Evolutionary conservation across 2,888 invertebrate genomes (phyloP).

Genomic region (Drosophila anomalata): DNA sequence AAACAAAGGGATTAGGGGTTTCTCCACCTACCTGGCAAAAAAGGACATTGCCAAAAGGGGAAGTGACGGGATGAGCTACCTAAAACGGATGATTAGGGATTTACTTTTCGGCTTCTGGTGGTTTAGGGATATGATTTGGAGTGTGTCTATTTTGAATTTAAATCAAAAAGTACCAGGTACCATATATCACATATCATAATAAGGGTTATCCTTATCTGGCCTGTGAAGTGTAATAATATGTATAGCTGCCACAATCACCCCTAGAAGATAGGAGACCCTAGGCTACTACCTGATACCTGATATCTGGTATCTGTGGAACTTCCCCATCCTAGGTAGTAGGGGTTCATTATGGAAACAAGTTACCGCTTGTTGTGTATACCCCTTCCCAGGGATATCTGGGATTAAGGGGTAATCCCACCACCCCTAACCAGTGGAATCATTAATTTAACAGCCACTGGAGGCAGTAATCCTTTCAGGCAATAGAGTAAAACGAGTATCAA

Average conservation of each 20-base stretch:
- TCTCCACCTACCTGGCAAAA: not conserved
- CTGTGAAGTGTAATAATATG: not conserved
- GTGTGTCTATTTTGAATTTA: no score
- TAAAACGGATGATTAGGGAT: not conserved
- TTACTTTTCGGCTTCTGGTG: not conserved
- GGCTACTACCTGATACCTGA: slow-evolving; percentile 4
- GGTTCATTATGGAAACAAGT: slow-evolving; percentile 8
- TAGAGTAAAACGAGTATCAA: not conserved
- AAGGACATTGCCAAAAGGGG: not conserved
- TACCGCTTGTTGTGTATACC: slow-evolving; percentile 6
- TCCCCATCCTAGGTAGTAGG: slow-evolving; percentile 10
- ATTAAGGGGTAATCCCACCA: not conserved
- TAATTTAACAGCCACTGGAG: not conserved
- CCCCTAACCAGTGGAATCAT: slow-evolving; percentile 4
- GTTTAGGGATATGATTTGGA: no score
- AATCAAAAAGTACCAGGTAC: not conserved
- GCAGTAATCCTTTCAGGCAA: not conserved
- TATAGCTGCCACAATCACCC: not conserved
- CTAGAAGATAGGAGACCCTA: slow-evolving; percentile 8
- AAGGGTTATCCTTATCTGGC: slow-evolving; percentile 5
- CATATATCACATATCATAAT: not conserved
- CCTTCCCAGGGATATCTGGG: not conserved
- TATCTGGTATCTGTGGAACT: not conserved
- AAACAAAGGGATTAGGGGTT: slow-evolving; percentile 62
- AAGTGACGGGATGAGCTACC: not conserved